Conservation (phyloP, 2,888 invertebrate species). For the Serrognathus titanus region DNA sequence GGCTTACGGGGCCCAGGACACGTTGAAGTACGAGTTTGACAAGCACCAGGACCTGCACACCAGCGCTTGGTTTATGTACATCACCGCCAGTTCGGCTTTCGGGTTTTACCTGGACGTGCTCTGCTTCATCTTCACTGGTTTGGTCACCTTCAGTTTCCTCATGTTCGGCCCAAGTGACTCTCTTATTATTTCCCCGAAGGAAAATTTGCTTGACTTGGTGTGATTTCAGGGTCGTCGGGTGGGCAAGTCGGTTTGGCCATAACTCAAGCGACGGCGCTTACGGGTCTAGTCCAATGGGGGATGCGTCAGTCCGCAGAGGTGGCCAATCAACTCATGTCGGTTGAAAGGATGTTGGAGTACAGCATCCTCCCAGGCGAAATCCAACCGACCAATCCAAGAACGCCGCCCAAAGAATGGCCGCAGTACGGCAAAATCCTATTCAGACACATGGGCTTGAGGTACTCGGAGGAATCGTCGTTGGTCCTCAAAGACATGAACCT, state of each 20-base stretch:
- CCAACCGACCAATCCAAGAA: conserved; percentile 51
- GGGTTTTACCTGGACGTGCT: conserved; percentile 64
- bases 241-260: conserved; percentile 65
- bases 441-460: conserved; percentile 62
- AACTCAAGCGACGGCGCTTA: conserved; percentile 60
- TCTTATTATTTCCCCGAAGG: background rate
- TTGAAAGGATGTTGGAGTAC: conserved; percentile 83
- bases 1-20: conserved; percentile 67
- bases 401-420: conserved; percentile 67
- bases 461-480: conserved; percentile 58
- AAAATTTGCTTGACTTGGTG: conserved; percentile 1
- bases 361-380: conserved; percentile 62
- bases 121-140: conserved; percentile 60
- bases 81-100: conserved; percentile 62
- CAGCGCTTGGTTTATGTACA: conserved; percentile 65
- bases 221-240: conserved; percentile 40
- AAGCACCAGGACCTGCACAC: conserved; percentile 62
- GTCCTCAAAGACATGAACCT: conserved; percentile 73
- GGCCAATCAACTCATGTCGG: conserved; percentile 72
- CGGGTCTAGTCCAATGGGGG: conserved; percentile 70
- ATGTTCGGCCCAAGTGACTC: conserved; percentile 45
- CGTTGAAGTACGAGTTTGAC: conserved; percentile 56
- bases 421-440: conserved; percentile 62
- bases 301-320: conserved; percentile 82
- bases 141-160: conserved; percentile 65